These are phyloP conservation scores for Himalopsyche japonica DNA, from an alignment of 2,888 invertebrate genomes.

Conservation along the genomic window DNA sequence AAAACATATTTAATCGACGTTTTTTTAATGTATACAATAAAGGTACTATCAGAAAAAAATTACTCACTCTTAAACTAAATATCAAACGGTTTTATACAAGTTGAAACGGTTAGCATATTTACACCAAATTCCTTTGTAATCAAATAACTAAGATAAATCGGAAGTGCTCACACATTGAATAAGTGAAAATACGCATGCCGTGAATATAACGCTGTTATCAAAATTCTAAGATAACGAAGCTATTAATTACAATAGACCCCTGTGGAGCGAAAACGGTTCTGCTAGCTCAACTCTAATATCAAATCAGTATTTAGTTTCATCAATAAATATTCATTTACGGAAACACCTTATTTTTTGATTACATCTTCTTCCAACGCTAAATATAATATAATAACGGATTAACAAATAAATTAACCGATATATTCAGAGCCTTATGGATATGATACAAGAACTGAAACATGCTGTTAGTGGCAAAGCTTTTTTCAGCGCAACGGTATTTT, in stretches of 20 bases:
- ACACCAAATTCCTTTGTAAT: not conserved
- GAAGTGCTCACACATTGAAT: not conserved
- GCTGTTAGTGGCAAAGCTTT: no score
- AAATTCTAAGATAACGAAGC: not conserved
- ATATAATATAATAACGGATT: no score
- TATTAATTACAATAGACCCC: not conserved
- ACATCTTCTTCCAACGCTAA: no score
- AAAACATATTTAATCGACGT: no score
- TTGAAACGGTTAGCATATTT: not conserved
- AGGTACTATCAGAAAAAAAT: no score
- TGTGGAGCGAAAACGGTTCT: not conserved
- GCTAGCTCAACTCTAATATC: not conserved
- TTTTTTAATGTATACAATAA: no score
- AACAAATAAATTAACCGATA: no score
- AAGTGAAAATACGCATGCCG: not conserved
- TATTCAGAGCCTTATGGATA: no score
- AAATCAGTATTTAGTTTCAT: not conserved
- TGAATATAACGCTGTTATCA: not conserved
- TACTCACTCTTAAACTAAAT: not conserved
- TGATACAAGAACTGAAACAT: no score
- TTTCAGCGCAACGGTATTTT: no score
- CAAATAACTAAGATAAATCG: not conserved
- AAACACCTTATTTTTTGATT: not conserved
- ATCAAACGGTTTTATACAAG: not conserved
- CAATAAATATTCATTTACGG: not conserved